Percentiles rank a stretch among this genome's conserved stretches.
Conservation (phyloP, 2,113 vertebrate genomes). For the Bungarus multicinctus region DNA sequence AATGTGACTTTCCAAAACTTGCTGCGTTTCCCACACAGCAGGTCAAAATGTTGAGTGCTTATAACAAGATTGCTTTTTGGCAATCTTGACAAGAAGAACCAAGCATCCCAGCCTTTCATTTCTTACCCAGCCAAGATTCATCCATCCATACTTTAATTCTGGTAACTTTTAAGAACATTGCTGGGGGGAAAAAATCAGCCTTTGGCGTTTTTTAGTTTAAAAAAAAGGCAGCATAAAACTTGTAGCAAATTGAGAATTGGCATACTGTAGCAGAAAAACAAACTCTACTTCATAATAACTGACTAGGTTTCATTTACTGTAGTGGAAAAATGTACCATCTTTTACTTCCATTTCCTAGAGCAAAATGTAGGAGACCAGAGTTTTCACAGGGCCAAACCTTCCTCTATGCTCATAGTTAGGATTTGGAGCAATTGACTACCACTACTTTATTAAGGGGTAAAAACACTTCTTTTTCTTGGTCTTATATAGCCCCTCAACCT, state of each 20-base stretch:
- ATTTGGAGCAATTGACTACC: not conserved
- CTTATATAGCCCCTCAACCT: not conserved
- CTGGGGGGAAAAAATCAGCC: not conserved
- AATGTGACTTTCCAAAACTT: constrained; percentile 5
- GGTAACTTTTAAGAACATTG: not conserved
- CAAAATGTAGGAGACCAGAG: not conserved
- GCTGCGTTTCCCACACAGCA: constrained; percentile 57
- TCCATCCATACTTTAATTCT: not conserved
- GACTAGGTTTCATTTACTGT: rapidly evolving
- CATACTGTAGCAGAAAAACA: constrained; percentile 15
- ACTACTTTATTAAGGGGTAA: not conserved
- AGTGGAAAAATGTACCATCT: not conserved
- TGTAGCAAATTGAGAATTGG: rapidly evolving
- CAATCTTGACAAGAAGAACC: not conserved
- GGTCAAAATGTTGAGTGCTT: constrained; percentile 62
- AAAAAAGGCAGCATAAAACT: rapidly evolving
- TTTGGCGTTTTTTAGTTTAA: not conserved
- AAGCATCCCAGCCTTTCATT: not conserved
- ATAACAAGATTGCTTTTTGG: not conserved
- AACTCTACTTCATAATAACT: not conserved
- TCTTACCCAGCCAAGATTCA: not conserved
- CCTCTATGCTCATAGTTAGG: not conserved
- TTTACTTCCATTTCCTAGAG: not conserved
- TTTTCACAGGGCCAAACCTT: not conserved
- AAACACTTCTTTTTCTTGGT: not conserved